Evolutionary conservation across 2,797 vertebrate genomes (phyloP), one percentile per base, ranked within the genome.

Genomic region (Potorous gilbertii): DNA sequence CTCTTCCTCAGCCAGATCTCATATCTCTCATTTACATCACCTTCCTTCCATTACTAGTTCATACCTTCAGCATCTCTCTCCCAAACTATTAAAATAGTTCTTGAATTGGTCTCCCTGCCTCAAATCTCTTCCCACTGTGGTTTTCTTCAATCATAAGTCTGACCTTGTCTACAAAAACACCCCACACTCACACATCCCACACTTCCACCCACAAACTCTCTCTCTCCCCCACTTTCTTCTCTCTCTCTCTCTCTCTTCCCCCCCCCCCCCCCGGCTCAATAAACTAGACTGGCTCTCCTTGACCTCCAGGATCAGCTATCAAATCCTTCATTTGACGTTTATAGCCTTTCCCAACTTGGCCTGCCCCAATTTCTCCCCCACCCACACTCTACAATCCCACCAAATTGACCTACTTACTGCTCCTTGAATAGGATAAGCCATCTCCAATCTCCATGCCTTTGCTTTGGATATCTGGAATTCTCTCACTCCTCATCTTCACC

Each of bases 221-320:
- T 89, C 59, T 92, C 55, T 54, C 55, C 55, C 14, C 12, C 54
- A n/a, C 54, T 55, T 14, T 52, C 52, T 55, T 14, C 52, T 89
- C 62, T 92, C 55, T 54, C 55, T 55, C 55, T 55, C 55, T 14
- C 55, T 55, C 55, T 55, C 13, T 14, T 52, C 50, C 54, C 6
- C 54, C 6, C 54, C 11, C 55, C 55, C 55, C 14, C 55, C 55
- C 16, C 55, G 1, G 1, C 13, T 62, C 50, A 55, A 57, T 91
- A 93, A 90, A 50, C 59, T 90, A 16, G 11, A 18, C 62, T 91
- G 52, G 52, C 46, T 92, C 54, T 66, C n/a, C 87, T 27, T 90
- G 93, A 93, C 90, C 74, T 93, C 96, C 92, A 87, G 90, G n/a
- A 52, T 24, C 40, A 87, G 55, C 92, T 66, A 46, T 50, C 90